Percentiles rank a stretch among this genome's conserved stretches.
Evolutionary conservation across 2,888 invertebrate species (phyloP).

Genomic region (Phyllotreta striolata): DNA sequence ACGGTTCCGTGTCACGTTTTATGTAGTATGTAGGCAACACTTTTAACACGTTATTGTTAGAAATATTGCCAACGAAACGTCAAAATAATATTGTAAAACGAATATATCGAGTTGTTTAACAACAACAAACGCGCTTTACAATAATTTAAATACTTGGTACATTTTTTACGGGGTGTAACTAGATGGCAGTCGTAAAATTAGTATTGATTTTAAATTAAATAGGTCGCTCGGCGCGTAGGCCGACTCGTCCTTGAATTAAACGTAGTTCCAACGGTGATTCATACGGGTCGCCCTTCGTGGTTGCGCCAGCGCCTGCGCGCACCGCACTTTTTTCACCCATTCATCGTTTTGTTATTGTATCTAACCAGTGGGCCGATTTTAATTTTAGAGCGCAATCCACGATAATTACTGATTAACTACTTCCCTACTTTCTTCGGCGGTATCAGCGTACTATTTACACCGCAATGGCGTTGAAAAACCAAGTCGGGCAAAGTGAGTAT

Average conservation of each 20-base stretch:
- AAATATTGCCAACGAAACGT: background rate
- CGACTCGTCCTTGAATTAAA: constrained; percentile 5
- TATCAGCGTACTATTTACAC: background rate
- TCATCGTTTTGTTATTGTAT: constrained; percentile 16
- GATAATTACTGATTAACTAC: too few relatives aligned
- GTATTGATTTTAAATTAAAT: constrained; percentile 14
- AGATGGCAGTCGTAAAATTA: background rate
- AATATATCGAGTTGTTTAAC: background rate
- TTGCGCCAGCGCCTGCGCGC: background rate
- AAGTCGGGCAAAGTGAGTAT: constrained; percentile 87
- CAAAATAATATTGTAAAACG: background rate
- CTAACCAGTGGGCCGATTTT: constrained; percentile 1
- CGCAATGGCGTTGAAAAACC: constrained; percentile 86
- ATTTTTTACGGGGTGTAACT: background rate
- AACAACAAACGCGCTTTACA: too few relatives aligned
- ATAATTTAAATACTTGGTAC: too few relatives aligned
- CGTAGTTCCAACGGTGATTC: constrained; percentile 21
- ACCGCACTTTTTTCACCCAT: background rate
- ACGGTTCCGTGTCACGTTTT: too few relatives aligned
- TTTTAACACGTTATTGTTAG: too few relatives aligned
- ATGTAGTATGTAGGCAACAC: too few relatives aligned
- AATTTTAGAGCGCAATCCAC: background rate
- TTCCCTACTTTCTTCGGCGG: too few relatives aligned
- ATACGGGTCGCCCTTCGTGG: constrained; percentile 15
- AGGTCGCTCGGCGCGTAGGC: constrained; percentile 1